Evolutionary conservation across 2,113 vertebrate species (phyloP), one percentile per base, ranked within the genome.

Genomic region (Pipa parva): DNA sequence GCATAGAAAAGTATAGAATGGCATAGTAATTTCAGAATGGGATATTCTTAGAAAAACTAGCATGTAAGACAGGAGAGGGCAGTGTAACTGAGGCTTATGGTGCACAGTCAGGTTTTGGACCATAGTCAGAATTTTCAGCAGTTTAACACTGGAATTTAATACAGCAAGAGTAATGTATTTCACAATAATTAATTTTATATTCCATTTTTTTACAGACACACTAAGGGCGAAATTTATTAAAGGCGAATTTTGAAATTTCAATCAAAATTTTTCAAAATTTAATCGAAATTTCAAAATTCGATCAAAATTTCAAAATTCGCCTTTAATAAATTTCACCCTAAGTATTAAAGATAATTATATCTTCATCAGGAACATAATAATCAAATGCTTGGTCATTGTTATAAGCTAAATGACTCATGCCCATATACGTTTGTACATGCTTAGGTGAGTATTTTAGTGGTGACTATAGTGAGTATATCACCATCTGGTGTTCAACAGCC

Each of bases 351-450:
- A 55, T 5, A 55, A 28, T 55, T 25, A 15, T 55, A 58, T 49
- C 20, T 13, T 49, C 18, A 49, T 2, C 36, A 13, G 52, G 13
- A 46, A 39, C 25, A 26, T 6, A 28, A 52, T 65, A 39, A 64
- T 28, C 46, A 65, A 65, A 65, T 65, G 10, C 63, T 56, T 65
- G 63, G 63, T 52, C 33, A 31, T 7, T 6, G 1, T 33, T 5
- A 46, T 45, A 4, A 39, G 45, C 29, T 5, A 18, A 26, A 22
- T 11, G 39, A 42, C 57, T 48, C 13, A 50, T 67, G 26, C 46
- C 6, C 12, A 12, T 37, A 12, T 59, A 2, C 42, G n/a, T n/a
- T n/a, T n/a, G n/a, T n/a, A n/a, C n/a, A 59, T 67, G 64, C 49
- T 18, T 18, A 59, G 55, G 46, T 21, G 17, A 31, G 39, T 50